Evolutionary conservation across 1,140 invertebrate species (phyloP), one percentile per base, ranked within the genome.

Genomic region (Leptestheria dahalacensis): DNA sequence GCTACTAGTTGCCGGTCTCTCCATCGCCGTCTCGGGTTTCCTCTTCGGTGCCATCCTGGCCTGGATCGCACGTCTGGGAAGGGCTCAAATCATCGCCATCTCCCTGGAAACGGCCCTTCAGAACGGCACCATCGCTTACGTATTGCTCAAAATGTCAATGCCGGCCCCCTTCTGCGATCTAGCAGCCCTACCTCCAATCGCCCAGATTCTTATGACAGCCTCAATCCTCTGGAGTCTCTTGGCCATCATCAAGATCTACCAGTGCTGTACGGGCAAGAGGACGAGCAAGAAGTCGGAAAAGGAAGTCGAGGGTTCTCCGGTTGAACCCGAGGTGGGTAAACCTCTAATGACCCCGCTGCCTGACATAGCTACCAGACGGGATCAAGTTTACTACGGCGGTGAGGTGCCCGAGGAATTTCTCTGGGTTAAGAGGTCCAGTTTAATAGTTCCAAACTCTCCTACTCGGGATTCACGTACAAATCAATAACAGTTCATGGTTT

Each of bases 1-100:
- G 25, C 48, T 62, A 11, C n/a, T 88, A 26, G 65, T 91, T 11
- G 84, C 86, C 18, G 91, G 91, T 12, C 78, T 91, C 68, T 77
- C 84, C 1, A 73, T 97, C 52, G 91, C 94, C 0, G 92, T 86
- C 79, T 68, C 87, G 21, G 94, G 93, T 3, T 97, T 93, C 72
- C 41, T 82, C 3, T 73, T 84, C 28, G 92, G 90, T 29, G 84
- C 47, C 48, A 21, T 51, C 18, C 58, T 62, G 11, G 61, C 61
- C 2, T 62, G 61, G 61, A 62, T 61, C 9, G 21, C 49, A 18
- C 58, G 58, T 10, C 48, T 60, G 4, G 10, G 23, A 48, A 66
- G 63, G 60, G 56, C 66, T 15, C 68, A 73, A 41, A 67, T 76
- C 21, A 71, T 73, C 46, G 74, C 76, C 1, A 71, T 78, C 12